Base-by-base conservation (phyloP, 2,797 vertebrate species). In the Prunella strophiata region DNA sequence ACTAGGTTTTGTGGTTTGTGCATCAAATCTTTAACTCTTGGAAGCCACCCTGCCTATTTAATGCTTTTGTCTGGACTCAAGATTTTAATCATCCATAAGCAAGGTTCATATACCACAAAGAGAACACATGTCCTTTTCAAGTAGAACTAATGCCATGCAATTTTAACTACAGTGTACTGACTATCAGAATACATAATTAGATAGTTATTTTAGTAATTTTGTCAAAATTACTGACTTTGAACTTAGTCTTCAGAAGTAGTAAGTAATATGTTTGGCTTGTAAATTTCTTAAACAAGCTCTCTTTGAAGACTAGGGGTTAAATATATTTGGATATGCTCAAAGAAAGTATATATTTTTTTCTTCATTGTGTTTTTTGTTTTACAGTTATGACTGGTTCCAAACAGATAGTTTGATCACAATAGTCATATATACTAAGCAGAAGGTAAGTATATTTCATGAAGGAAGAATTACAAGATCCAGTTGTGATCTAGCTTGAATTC, bases 371-470 rank as follows among this genome's bases (percentile, higher is more conserved):
- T 85, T 62, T 73, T 58, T 96, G 32, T 96, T 95, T 92, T 96
- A 61, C 84, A 99, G 99, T 97, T 99, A 98, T 63, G 99, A 99
- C 88, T 99, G 99, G 99, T 99, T 99, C 98, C 99, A 99, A 92
- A 99, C 99, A 43, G 98, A 99, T 32, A 97, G 67, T 72, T 97
- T 95, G 22, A 97, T 99, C 91, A 98, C 98, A 74, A n/a, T 99
- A 93, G 98, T 99, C 25, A 91, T 99, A 96, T 99, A 99, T 88
- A 98, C 98, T 80, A 99, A 99, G 96, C 98, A 98, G 85, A 99
- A 99, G 98, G 99, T 99, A 98, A 97, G 78, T 20, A 4, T 55
- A 7, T 94, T 67, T 92, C 16, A 32, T 91, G 32, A 73, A 87
- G 23, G 67, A 12, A n/a, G 21, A 71, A 70, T 54, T 70, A 23